A percentile compares a stretch with the other conserved stretches of the same genome.
These are phyloP conservation scores for Ceuthmochares aereus DNA, from an alignment of 2,113 vertebrate species.

Conservation along the genomic window DNA sequence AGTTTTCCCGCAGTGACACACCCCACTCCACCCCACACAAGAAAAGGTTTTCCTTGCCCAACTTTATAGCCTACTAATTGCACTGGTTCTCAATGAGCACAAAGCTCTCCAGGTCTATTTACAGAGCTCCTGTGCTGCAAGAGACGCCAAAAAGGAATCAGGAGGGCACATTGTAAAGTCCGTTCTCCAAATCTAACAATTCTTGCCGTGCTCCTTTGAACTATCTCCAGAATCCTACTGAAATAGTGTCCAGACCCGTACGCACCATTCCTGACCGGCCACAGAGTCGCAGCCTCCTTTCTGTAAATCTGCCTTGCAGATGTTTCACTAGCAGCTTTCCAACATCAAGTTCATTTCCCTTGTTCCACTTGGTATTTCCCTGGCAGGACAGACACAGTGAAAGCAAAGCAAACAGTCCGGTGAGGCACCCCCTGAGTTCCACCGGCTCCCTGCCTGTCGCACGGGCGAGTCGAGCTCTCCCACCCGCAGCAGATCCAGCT, in stretches of 20 bases:
- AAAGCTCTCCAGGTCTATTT: neutral
- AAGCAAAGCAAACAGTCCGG: neutral
- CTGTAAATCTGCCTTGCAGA: neutral
- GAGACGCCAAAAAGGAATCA: neutral
- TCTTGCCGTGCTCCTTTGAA: neutral
- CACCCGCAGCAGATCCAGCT: neutral
- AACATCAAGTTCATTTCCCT: neutral
- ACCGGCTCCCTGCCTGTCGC: neutral
- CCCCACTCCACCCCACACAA: rapidly evolving
- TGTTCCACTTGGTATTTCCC: neutral
- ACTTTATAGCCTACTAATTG: neutral
- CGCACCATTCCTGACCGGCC: neutral
- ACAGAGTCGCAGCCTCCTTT: neutral
- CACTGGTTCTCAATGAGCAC: neutral
- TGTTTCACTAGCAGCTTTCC: neutral
- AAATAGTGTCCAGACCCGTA: neutral
- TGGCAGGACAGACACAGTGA: rapidly evolving
- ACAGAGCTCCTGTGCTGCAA: neutral
- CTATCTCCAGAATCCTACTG: neutral
- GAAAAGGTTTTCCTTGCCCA: neutral
- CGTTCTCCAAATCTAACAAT: neutral
- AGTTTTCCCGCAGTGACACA: neutral
- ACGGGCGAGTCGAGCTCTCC: neutral
- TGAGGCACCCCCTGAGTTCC: neutral
- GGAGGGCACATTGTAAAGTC: neutral